phyloP scores from a whole-genome alignment of 2,113 vertebrate genomes.

The Patagioenas fasciata region DNA sequence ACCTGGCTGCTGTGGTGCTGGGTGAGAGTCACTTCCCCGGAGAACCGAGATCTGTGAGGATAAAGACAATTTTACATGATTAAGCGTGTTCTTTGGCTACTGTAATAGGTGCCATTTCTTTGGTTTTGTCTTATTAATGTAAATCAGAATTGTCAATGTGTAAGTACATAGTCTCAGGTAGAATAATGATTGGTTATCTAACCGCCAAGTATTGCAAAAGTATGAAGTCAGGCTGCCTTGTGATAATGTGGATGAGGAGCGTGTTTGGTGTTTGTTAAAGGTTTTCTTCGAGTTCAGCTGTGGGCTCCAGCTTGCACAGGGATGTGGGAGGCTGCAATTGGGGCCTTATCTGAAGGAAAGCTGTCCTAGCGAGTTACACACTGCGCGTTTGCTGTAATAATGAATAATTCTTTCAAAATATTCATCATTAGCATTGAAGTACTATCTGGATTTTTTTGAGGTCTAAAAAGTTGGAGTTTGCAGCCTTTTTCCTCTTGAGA shows the following conservation, averaged over 20 bases:
- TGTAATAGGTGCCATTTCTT: not conserved
- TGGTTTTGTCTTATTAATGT: not conserved
- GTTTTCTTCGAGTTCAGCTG: not conserved
- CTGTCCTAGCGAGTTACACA: rapidly evolving
- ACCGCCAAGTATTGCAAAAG: not conserved
- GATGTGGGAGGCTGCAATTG: not conserved
- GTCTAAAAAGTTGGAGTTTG: not conserved
- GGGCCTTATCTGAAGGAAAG: not conserved
- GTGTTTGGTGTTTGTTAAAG: not conserved
- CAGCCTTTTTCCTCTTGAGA: not conserved
- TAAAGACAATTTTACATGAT: not conserved
- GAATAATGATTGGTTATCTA: not conserved
- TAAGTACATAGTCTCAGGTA: not conserved
- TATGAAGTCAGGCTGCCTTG: not conserved
- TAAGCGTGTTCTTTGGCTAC: not conserved
- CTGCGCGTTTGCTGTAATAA: not conserved
- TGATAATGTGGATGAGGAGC: rapidly evolving
- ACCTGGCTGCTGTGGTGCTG: not conserved
- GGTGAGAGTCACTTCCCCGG: not conserved
- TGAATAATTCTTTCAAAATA: not conserved
- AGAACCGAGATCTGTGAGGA: not conserved
- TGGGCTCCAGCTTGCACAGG: not conserved
- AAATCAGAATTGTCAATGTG: not conserved
- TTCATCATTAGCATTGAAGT: not conserved
- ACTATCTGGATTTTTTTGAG: not conserved